These are phyloP conservation scores for Lucilia sericata DNA, from an alignment of 1,140 invertebrate species.

Conservation along the genomic window DNA sequence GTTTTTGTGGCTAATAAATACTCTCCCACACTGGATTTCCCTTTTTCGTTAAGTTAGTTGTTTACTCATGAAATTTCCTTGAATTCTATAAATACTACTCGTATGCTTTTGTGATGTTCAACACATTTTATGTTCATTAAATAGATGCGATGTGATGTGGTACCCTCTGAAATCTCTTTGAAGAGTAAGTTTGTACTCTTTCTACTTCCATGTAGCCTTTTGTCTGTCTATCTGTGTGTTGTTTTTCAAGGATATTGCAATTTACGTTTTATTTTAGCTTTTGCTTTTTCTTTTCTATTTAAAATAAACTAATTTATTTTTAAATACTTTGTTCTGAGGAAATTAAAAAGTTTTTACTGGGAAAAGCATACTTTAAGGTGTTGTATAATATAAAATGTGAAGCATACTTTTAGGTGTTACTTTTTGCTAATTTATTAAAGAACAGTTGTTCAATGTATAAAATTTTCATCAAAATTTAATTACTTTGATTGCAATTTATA, in stretches of 20 bases:
- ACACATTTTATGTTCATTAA: not conserved
- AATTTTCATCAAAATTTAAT: no score
- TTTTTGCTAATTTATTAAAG: no score
- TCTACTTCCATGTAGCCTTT: not conserved
- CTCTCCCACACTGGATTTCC: no score
- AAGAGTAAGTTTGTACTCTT: not conserved
- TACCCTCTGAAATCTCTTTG: not conserved
- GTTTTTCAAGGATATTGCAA: constrained; percentile 4
- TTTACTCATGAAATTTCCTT: not conserved
- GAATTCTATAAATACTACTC: constrained; percentile 9
- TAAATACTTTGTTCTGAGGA: not conserved
- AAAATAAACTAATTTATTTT: constrained; percentile 8
- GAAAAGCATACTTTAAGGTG: not conserved
- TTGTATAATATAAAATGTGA: not conserved
- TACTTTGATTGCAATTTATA: no score
- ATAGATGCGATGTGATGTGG: not conserved
- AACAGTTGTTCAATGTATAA: no score
- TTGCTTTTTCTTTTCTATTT: not conserved
- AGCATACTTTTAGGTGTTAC: not conserved
- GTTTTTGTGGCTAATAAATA: no score
- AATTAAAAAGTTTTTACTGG: not conserved
- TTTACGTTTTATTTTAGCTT: not conserved
- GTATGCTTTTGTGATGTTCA: not conserved
- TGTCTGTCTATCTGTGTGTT: no score
- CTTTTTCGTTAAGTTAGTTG: no score